Percentiles rank a stretch among this genome's conserved stretches.
phyloP scores from a whole-genome alignment of 2,113 vertebrate genomes.

The Platycercus adscitus region DNA sequence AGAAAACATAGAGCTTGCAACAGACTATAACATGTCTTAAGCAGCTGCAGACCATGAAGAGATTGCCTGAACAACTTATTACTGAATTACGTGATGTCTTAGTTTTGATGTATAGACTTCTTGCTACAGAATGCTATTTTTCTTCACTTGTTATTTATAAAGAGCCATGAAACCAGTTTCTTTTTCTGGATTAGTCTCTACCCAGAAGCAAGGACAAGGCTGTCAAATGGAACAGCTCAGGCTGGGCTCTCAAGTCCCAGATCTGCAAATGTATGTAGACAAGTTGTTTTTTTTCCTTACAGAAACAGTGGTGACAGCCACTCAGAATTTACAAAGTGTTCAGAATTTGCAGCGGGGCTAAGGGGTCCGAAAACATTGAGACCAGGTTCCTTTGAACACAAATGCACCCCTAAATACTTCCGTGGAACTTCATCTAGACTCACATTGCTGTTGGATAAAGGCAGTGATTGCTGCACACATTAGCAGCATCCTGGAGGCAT shows the following conservation, averaged over 20 bases:
- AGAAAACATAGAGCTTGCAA: background rate
- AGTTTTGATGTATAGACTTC: background rate
- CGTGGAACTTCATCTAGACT: background rate
- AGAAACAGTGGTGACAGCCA: background rate
- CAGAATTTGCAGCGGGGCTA: background rate
- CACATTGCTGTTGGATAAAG: background rate
- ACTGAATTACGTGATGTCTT: background rate
- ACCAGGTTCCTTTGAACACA: background rate
- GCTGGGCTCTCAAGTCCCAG: background rate
- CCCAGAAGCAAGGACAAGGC: background rate
- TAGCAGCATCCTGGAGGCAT: background rate
- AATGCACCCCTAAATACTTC: background rate
- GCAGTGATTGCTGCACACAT: background rate
- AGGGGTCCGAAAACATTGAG: background rate
- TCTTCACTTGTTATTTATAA: background rate
- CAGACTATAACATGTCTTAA: fast-evolving
- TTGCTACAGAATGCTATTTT: background rate
- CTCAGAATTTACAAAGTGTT: background rate
- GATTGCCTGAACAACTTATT: background rate
- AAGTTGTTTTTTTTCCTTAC: background rate
- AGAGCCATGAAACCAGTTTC: background rate
- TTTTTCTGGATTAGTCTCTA: background rate
- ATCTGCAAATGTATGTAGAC: background rate
- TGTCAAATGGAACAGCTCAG: background rate
- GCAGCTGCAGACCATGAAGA: background rate